Evolutionary conservation across 2,113 vertebrate genomes (phyloP), one percentile per base, ranked within the genome.

Genomic region (Thryonomys swinderianus): DNA sequence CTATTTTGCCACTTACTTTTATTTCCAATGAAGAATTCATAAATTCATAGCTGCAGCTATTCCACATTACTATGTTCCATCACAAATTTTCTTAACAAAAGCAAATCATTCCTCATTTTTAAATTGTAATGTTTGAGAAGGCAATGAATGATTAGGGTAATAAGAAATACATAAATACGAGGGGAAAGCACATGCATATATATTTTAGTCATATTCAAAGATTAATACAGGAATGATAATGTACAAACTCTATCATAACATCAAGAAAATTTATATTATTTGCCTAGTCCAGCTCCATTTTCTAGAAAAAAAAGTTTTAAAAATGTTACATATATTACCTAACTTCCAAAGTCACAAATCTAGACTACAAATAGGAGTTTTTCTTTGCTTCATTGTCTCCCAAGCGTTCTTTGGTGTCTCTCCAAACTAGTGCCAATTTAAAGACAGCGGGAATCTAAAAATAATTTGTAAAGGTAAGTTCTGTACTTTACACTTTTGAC

Each of bases 11-110:
- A 96, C 97, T 98, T 97, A 96, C 81, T 78, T 95, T 95, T 98
- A 96, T 96, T 98, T 98, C 97, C 97, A 96, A 96, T 91, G 96
- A 96, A 97, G 96, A 94, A 91, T 97, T 98, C 62, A 89, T 97
- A 96, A 98, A 93, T 96, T 96, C 76, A 40, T 85, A 66, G 71
- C 88, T 25, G 1, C 95, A 98, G 97, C 93, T 98, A 91, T 96
- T 96, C 84, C 42, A 67, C 81, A 91, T 97, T 92, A 67, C 91
- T 96, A 91, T 97, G 79, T 90, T 94, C 74, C 67, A 85, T 96
- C 96, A 91, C 37, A 95, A 37, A 88, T 95, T 95, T 97, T 97
- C 73, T 93, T 96, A 25, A 95, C 90, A 91, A 88, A 69, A 98
- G n/a, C n/a, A 51, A 95, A 61, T 34, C n/a, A 53, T 91, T 96